Base-by-base conservation (phyloP, 2,113 vertebrate genomes). In the Oriolus oriolus region DNA sequence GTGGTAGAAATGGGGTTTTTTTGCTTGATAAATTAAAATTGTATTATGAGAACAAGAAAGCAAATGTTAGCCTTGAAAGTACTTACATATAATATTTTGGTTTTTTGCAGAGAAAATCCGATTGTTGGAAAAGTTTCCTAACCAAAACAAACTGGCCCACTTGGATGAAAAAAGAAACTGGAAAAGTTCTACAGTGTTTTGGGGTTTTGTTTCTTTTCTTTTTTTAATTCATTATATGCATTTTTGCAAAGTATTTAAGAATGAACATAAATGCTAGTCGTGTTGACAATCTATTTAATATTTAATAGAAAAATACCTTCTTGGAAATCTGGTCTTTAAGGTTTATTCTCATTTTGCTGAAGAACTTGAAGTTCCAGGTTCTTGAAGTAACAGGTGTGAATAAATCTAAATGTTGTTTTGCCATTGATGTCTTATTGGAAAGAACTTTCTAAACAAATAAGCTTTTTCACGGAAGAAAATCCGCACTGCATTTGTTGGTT, bases 91-190 rank as follows among this genome's bases (percentile, higher is more conserved):
- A 17, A n/a, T 89, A 24, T 87, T 92, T 81, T 84, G 1, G 0
- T 78, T 96, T 93, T 92, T 96, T 95, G 10, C 97, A 99, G 99
- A 97, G 98, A 99, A 97, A 99, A 99, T 97, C 99, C 99, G 11
- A 99, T 99, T 65, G 98, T 99, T 73, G 99, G 99, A 70, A 99
- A 99, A 97, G 98, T 98, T 87, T 99, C 98, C 60, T 99, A 98
- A 97, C 94, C 73, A 44, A 79, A 89, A 66, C 85, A 82, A 95
- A 89, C 44, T 82, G 61, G 57, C 47, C 87, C 63, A 90, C 23
- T 81, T 92, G 93, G 87, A 96, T 87, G 94, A 80, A 87, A 84
- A 96, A 97, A 96, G 96, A 97, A 98, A 96, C 97, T 98, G 98
- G 97, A 98, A 94, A 78, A 87, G 52, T 37, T 96, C 45, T 82